A percentile compares a stretch with the other conserved stretches of the same genome.
Evolutionary conservation across 2,113 vertebrate genomes (phyloP).

Genomic region (Carollia perspicillata): DNA sequence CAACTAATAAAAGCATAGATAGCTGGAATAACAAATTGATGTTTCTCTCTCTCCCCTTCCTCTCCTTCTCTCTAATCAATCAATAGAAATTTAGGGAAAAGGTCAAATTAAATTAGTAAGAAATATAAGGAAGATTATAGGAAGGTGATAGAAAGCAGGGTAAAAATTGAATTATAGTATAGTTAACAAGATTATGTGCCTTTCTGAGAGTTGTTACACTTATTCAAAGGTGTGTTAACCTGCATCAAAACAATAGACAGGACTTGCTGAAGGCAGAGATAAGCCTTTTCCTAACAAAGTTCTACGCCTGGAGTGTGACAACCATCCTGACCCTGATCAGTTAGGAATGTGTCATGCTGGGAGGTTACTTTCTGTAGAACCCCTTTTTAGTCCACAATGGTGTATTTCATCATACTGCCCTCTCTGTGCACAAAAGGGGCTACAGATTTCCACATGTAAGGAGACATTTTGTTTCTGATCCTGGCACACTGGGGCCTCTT

Average conservation of each 20-base stretch:
- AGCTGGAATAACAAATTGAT: no score
- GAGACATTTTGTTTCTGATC: not conserved
- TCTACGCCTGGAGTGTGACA: not conserved
- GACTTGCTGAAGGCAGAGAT: not conserved
- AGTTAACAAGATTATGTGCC: not conserved
- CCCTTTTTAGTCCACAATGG: not conserved
- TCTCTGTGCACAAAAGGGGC: not conserved
- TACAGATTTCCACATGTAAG: not conserved
- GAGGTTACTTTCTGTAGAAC: not conserved
- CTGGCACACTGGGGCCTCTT: not conserved
- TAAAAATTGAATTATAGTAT: not conserved
- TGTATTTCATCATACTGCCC: not conserved
- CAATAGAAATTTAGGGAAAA: no score
- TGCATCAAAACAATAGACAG: not conserved
- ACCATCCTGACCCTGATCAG: not conserved
- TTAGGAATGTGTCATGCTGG: not conserved
- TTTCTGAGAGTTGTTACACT: not conserved
- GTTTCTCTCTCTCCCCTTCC: no score
- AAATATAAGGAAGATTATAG: not conserved
- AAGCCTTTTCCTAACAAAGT: not conserved
- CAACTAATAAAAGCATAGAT: no score
- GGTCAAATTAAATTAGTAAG: not conserved
- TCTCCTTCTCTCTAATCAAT: no score
- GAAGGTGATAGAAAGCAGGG: not conserved
- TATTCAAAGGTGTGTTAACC: not conserved